Percentiles rank a stretch among this genome's conserved stretches.
Evolutionary conservation across 2,888 invertebrate genomes (phyloP).

Genomic region (Eustalomyia histrio): DNA sequence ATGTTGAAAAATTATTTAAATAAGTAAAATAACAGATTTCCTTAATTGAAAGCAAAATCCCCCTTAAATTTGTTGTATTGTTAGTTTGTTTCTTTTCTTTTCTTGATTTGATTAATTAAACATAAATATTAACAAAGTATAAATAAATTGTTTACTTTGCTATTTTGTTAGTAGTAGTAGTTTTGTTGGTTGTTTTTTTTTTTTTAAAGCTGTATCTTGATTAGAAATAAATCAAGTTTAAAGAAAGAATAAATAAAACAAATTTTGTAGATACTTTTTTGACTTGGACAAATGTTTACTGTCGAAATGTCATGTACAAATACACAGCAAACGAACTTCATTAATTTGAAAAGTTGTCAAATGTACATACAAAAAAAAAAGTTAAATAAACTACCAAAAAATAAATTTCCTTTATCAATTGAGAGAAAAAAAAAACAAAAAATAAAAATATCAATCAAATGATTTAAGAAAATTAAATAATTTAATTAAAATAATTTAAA

Average conservation of each 20-base stretch:
- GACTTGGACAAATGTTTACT: constrained; percentile 22
- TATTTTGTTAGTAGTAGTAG: background rate
- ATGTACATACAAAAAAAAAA: background rate
- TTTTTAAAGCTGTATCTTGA: background rate
- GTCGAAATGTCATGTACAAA: constrained; percentile 7
- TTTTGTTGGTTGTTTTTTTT: background rate
- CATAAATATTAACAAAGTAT: background rate
- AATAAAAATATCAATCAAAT: background rate
- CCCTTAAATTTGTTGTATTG: no score
- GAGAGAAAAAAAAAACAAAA: no score
- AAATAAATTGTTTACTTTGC: background rate
- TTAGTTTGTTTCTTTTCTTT: no score
- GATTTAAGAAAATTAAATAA: background rate
- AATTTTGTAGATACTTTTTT: background rate
- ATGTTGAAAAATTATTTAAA: no score
- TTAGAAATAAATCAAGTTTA: constrained; percentile 26
- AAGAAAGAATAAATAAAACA: background rate
- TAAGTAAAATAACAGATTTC: background rate
- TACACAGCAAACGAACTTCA: background rate
- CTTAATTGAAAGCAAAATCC: background rate
- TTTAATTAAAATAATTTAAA: no score
- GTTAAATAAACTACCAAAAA: background rate
- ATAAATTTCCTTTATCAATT: background rate
- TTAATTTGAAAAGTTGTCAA: constrained; percentile 15
- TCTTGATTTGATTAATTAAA: background rate